These are phyloP conservation scores for Bufo gargarizans DNA, from an alignment of 2,113 vertebrate species.

Conservation along the genomic window DNA sequence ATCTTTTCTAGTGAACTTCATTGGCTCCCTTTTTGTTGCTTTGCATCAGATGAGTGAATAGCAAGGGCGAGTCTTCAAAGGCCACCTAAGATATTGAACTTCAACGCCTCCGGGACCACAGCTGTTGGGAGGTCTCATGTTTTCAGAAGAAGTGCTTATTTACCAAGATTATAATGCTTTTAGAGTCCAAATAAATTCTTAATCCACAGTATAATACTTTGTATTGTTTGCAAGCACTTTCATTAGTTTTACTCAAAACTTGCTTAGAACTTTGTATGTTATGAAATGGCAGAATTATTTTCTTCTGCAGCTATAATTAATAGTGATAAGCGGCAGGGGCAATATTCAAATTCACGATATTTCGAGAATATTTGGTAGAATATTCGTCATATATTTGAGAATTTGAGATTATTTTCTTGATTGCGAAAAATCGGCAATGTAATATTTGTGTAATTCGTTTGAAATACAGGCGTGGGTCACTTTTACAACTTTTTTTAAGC, in stretches of 20 bases:
- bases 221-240: neutral
- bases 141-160: conserved; percentile 24
- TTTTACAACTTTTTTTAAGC: no score
- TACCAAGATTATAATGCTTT: conserved; percentile 50
- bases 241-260: neutral
- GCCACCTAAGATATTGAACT: conserved; percentile 19
- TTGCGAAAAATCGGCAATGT: no score
- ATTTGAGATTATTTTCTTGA: no score
- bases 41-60: conserved; percentile 22
- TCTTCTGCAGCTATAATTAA: no score
- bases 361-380: no score
- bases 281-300: no score
- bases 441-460: no score
- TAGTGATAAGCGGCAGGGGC: no score
- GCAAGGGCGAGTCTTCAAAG: conserved; percentile 44
- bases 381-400: no score
- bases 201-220: neutral
- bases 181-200: neutral
- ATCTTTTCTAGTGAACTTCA: neutral
- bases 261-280: no score
- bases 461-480: no score
- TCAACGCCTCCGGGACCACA: conserved; percentile 21
- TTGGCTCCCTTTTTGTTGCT: conserved; percentile 8
- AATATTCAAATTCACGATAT: no score
- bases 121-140: conserved; percentile 34